Base-by-base conservation (phyloP, 1,140 invertebrate genomes). In the Portunus trituberculatus region DNA sequence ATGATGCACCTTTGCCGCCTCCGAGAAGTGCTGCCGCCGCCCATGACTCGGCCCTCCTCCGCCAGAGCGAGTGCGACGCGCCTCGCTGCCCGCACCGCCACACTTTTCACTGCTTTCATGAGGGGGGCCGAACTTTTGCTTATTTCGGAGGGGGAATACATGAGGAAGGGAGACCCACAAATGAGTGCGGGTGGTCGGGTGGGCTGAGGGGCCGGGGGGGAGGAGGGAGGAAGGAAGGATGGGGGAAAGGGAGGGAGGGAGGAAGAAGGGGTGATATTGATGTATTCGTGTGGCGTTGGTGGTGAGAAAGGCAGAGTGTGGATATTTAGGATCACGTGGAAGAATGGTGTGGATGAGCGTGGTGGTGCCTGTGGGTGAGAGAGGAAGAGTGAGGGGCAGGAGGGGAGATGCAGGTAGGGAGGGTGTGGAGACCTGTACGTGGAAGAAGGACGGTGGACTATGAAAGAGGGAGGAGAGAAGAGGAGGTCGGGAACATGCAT, bases 1-100 rank as follows among this genome's bases (percentile, higher is more conserved):
- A 83, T 28, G 82, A 20, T 82, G 88, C 39, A 94, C 39, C 59
- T 83, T 94, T 45, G 29, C 67, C 20, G 67, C 67, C 67, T 76
- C 20, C 67, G 59, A 52, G 39, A n/a, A 16, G n/a, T 83, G 93
- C 39, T 90, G 39, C 93, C 59, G 82, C 29, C 10, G 16, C 48
- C 88, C 28, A 45, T 84, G 86, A 86, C 86, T 46, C 52, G 52
- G 52, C 16, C 12, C 52, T 59, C 16, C 52, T 20, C 48, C 39
- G 10, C 20, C 8, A 0, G 25, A 20, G 88, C 25, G 31, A 45
- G 45, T 46, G 86, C 6, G 28, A 10, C 52, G 52, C 52, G 10
- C 52, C 52, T 59, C 52, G 52, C 25, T 48, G n/a, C 31, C 20
- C 28, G 39, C 20, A 90, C 88, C 67, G 25, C 67, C 20, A n/a